phyloP scores from a whole-genome alignment of 2,797 vertebrate species.

The Taenioides sp. region DNA sequence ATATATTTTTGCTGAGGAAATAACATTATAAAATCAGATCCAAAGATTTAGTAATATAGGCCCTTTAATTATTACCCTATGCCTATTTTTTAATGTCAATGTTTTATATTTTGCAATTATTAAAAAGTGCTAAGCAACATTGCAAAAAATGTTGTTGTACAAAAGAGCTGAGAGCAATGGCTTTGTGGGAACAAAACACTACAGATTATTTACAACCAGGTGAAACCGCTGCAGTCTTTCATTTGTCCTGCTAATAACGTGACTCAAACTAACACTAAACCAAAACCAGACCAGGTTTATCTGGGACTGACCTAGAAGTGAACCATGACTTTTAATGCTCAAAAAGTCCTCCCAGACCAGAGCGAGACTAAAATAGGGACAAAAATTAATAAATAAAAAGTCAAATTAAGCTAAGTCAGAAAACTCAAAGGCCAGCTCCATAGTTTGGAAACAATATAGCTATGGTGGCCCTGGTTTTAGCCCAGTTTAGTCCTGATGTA shows the following conservation, averaged over 20 bases:
- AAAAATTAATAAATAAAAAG: not conserved
- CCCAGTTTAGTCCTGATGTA: not conserved
- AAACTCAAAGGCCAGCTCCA: not conserved
- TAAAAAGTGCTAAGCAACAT: too few relatives aligned
- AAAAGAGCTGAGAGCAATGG: not conserved
- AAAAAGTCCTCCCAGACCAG: not conserved
- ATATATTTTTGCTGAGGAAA: too few relatives aligned
- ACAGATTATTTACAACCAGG: slow-evolving; percentile 18
- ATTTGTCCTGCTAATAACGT: slow-evolving; percentile 40
- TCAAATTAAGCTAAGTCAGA: not conserved
- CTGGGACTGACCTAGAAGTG: not conserved
- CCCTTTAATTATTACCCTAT: too few relatives aligned
- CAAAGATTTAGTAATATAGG: too few relatives aligned
- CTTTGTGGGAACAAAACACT: slow-evolving; percentile 31
- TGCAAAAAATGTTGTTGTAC: slow-evolving; percentile 2
- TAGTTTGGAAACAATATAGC: not conserved
- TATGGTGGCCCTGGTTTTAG: too few relatives aligned
- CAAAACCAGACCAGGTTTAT: not conserved
- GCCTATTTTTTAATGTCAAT: too few relatives aligned
- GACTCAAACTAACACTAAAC: not conserved
- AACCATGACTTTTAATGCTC: not conserved
- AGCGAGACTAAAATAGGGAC: not conserved
- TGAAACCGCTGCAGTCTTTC: slow-evolving; percentile 40
- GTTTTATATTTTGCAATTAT: too few relatives aligned
- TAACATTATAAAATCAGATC: too few relatives aligned